Base-by-base conservation (phyloP, 2,888 invertebrate species). In the Pammene fasciana region DNA sequence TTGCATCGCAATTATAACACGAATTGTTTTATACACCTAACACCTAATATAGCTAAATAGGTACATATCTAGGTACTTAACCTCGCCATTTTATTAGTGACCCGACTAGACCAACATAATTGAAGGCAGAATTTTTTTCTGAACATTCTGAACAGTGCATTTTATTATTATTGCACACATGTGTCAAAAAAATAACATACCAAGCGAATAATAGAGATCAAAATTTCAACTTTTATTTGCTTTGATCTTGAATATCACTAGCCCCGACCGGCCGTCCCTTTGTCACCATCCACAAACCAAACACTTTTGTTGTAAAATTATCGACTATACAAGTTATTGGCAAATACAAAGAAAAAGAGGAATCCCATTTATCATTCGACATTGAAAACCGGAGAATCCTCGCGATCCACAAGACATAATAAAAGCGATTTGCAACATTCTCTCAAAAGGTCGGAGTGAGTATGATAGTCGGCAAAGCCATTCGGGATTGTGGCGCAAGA, bases 381-480 rank as follows among this genome's bases (percentile, higher is more conserved):
- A 82, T 84, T 80, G 79, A 83, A 82, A 82, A 80, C 80, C 81
- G 80, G 82, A 77, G 77, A 76, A 67, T 74, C 76, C 82, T 78
- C 80, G 79, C 82, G 84, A 84, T 82, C 85, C 82, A 82, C 81
- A 82, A 84, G 82, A 83, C 80, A 87, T 84, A 90, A 89, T 88
- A 86, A 87, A 88, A 88, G 76, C 82, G 83, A 87, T 88, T 85
- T 79, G 86, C 86, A 79, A 86, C 85, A 84, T 82, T 82, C 83
- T 75, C 73, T 76, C 78, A 82, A 76, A 84, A 81, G 75, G 78
- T 79, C 82, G 82, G 90, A 89, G 89, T 88, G 92, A 90, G 88
- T 90, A 91, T 92, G 88, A 91, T 87, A 88, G 86, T 78, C 82
- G 82, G 87, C 88, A 90, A 89, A 86, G 87, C 87, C 83, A 84